phyloP scores from a whole-genome alignment of 1,140 invertebrate species.

The Drosophila micromelanica region DNA sequence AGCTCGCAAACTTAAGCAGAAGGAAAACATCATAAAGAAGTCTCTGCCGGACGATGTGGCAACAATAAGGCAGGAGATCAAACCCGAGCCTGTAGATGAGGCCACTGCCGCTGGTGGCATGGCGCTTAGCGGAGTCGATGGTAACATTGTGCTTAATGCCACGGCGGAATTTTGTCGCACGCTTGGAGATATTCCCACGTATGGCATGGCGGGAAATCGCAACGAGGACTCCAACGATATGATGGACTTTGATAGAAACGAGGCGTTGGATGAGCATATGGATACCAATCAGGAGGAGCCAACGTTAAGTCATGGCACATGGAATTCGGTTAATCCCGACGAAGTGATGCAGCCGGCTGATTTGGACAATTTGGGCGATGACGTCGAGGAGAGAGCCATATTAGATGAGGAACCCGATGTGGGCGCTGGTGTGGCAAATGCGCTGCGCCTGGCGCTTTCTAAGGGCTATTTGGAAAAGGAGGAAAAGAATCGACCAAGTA shows the following conservation, averaged over 20 bases:
- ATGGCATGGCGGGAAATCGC: constrained; percentile 94
- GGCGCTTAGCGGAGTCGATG: constrained; percentile 56
- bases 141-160: constrained; percentile 94
- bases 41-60: constrained; percentile 84
- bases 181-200: constrained; percentile 97
- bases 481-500: constrained; percentile 89
- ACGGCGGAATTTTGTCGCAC: constrained; percentile 99
- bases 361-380: constrained; percentile 77
- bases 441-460: constrained; percentile 95
- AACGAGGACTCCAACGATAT: constrained; percentile 93
- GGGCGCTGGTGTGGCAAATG: constrained; percentile 95
- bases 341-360: constrained; percentile 72
- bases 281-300: constrained; percentile 57
- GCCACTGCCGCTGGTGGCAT: constrained; percentile 19
- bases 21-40: constrained; percentile 84
- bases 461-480: constrained; percentile 98
- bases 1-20: constrained; percentile 89
- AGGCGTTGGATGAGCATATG: constrained; percentile 65
- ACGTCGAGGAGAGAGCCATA: constrained; percentile 89
- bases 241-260: constrained; percentile 85
- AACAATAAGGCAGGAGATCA: constrained; percentile 81
- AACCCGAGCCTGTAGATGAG: constrained; percentile 84
- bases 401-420: constrained; percentile 98
- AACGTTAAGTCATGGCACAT: constrained; percentile 76
- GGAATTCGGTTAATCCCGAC: constrained; percentile 86